Percentiles rank a stretch among this genome's conserved stretches.
Conservation (phyloP, 35 echinoderm and acorn worm genomes). For the Nesometra sesokonis region DNA sequence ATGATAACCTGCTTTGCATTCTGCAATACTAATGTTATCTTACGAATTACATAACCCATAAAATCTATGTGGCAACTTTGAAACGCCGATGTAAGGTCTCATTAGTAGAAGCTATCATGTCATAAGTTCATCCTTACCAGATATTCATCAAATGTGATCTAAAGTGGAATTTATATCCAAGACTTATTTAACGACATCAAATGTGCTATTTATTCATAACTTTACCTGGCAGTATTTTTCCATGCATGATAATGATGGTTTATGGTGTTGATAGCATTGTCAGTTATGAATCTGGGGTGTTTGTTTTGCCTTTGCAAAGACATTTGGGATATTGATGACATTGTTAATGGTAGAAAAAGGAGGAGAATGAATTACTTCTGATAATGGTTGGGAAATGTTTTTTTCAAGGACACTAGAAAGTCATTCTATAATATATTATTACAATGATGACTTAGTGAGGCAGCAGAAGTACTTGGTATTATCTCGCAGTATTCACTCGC, state of each 20-base stretch:
- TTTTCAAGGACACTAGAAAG: neutral
- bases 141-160: no score
- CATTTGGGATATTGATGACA: neutral
- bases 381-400: neutral
- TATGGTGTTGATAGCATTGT: neutral
- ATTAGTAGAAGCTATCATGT: no score
- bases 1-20: no score
- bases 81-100: no score
- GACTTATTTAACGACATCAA: neutral
- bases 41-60: no score
- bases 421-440: neutral
- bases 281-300: neutral
- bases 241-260: neutral
- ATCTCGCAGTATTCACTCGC: no score
- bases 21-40: no score
- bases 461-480: no score
- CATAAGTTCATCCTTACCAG: no score
- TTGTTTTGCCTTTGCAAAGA: neutral
- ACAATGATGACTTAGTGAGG: neutral
- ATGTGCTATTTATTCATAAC: neutral
- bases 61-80: no score
- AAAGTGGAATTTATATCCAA: neutral
- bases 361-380: neutral
- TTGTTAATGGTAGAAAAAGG: neutral
- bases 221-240: neutral